These are phyloP conservation scores for Nesidiocoris tenuis DNA, from an alignment of 2,888 invertebrate species.

Conservation along the genomic window DNA sequence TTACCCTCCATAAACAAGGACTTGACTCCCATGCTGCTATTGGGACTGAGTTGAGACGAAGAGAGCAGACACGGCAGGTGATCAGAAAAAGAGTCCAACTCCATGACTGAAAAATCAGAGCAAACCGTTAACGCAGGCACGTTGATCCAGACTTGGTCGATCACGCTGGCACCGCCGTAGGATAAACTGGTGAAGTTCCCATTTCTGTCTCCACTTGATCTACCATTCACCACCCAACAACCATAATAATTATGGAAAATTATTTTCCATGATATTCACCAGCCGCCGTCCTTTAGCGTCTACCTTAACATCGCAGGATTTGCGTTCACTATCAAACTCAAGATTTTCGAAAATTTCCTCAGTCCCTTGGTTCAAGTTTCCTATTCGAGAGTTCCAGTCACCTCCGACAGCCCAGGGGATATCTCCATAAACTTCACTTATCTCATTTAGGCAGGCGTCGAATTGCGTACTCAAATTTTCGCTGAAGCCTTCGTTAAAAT, in stretches of 20 bases:
- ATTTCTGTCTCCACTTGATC: background rate
- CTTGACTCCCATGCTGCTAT: background rate
- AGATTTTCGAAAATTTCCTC: background rate
- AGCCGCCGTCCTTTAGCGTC: background rate
- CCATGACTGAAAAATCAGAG: background rate
- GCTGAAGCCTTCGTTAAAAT: background rate
- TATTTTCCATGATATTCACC: background rate
- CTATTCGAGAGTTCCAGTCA: background rate
- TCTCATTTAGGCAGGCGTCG: background rate
- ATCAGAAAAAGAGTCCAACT: background rate
- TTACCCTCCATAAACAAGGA: background rate
- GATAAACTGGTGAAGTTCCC: background rate
- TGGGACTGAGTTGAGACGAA: background rate
- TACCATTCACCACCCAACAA: background rate
- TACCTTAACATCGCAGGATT: background rate
- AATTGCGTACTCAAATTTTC: background rate
- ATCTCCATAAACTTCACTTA: background rate
- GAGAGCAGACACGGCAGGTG: background rate
- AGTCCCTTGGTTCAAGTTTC: background rate
- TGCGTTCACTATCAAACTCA: background rate
- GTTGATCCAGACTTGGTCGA: background rate
- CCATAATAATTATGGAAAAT: too few relatives aligned
- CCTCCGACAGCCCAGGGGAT: background rate
- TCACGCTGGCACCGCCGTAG: background rate
- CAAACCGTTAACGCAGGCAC: background rate